Evolutionary conservation across 2,888 invertebrate species (phyloP).

Genomic region (Lasius platythorax): DNA sequence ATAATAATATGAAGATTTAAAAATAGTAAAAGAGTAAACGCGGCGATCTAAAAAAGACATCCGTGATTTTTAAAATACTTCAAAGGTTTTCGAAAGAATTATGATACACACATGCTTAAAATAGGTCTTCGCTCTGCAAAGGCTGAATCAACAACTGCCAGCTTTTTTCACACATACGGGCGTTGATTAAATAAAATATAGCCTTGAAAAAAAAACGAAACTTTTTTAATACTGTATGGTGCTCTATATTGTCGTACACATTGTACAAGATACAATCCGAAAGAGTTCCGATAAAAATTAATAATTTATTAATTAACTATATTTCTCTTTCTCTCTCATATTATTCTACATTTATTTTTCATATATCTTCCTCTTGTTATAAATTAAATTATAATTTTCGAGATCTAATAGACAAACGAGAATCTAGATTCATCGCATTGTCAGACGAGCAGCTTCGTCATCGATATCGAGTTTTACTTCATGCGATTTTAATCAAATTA

Average conservation of each 20-base stretch:
- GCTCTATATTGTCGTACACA: background rate
- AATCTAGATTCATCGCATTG: constrained; percentile 17
- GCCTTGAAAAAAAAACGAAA: background rate
- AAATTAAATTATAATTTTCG: background rate
- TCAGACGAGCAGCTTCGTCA: background rate
- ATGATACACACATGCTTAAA: background rate
- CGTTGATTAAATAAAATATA: background rate
- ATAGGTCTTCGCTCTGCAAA: background rate
- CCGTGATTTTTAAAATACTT: background rate
- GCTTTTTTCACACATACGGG: background rate
- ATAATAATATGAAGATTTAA: background rate
- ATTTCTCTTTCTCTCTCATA: background rate
- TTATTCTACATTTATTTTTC: background rate
- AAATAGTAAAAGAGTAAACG: background rate
- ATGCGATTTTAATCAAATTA: constrained; percentile 9
- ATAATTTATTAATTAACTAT: background rate
- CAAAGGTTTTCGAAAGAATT: background rate
- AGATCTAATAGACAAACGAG: constrained; percentile 24
- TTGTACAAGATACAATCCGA: background rate
- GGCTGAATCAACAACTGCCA: background rate
- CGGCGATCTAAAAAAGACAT: background rate
- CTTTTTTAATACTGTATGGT: background rate
- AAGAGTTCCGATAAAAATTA: too few species aligned
- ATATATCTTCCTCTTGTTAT: constrained; percentile 22
- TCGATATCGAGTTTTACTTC: constrained; percentile 8